Conservation (phyloP, 1,140 invertebrate genomes). For the Fragariocoptes setiger region DNA sequence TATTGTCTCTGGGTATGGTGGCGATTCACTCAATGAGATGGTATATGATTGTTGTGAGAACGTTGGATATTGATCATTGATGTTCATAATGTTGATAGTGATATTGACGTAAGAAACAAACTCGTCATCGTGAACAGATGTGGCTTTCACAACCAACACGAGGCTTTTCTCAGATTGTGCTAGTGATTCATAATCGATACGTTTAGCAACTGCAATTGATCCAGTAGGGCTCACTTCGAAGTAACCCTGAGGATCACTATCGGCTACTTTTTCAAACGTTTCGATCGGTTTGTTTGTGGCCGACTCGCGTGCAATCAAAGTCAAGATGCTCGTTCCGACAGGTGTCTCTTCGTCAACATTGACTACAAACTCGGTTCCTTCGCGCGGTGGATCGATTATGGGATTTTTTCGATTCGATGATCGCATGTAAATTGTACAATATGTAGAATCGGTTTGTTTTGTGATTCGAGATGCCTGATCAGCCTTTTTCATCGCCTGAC, state of each 20-base stretch:
- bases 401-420: conserved; percentile 43
- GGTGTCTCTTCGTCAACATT: conserved; percentile 37
- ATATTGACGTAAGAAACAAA: conserved; percentile 29
- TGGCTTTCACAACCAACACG: conserved; percentile 33
- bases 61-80: conserved; percentile 56
- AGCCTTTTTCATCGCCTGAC: neutral
- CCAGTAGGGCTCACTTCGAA: conserved; percentile 17
- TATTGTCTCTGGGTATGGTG: conserved; percentile 29
- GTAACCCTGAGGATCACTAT: conserved; percentile 19
- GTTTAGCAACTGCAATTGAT: conserved; percentile 28
- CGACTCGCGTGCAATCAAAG: conserved; percentile 16
- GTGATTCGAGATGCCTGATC: neutral
- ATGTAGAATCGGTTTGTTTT: conserved; percentile 16
- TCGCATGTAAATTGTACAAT: conserved; percentile 43
- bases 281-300: conserved; percentile 13
- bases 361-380: conserved; percentile 13
- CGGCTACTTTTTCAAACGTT: conserved; percentile 14
- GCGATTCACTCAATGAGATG: conserved; percentile 29
- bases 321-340: conserved; percentile 36
- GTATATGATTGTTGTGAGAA: conserved; percentile 20
- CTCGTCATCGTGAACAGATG: conserved; percentile 19
- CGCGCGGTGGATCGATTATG: conserved; percentile 25
- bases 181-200: conserved; percentile 34
- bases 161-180: conserved; percentile 18
- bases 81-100: conserved; percentile 34